Conservation (phyloP, 30 jellyfish, hydroid and myxozoan genomes). For the Aurelia aurita region DNA sequence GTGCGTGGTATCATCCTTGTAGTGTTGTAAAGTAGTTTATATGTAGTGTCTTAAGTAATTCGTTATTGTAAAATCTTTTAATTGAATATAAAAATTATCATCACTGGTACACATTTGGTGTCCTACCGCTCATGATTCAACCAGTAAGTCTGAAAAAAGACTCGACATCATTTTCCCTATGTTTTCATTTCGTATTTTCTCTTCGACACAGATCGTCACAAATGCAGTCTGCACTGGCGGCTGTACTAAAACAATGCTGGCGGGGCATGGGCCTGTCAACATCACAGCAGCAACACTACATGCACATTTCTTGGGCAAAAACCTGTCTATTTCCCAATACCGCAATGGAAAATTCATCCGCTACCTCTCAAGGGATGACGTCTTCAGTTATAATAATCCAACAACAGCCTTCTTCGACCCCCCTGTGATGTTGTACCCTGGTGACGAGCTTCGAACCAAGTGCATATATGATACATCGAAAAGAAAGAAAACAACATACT, state of each 20-base stretch:
- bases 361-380: constrained; percentile 56
- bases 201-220: constrained; percentile 13
- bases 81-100: too few relatives aligned
- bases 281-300: constrained; percentile 49
- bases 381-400: constrained; percentile 62
- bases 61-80: too few relatives aligned
- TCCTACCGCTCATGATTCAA: too few relatives aligned
- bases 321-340: constrained; percentile 42
- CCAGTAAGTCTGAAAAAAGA: too few relatives aligned
- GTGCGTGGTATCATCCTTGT: too few relatives aligned
- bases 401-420: constrained; percentile 7
- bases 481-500: constrained; percentile 35
- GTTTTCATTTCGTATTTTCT: too few relatives aligned
- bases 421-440: constrained; percentile 57
- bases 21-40: too few relatives aligned
- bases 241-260: constrained; percentile 44
- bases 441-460: constrained; percentile 72
- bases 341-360: constrained; percentile 61
- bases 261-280: constrained; percentile 15
- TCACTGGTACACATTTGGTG: too few relatives aligned
- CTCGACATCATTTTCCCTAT: too few relatives aligned
- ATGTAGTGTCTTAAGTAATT: too few relatives aligned
- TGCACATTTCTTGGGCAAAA: constrained; percentile 66
- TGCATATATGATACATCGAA: constrained; percentile 53
- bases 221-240: constrained; percentile 40